Evolutionary conservation across 2,888 invertebrate species (phyloP).

Genomic region (Polymixis lichenea): DNA sequence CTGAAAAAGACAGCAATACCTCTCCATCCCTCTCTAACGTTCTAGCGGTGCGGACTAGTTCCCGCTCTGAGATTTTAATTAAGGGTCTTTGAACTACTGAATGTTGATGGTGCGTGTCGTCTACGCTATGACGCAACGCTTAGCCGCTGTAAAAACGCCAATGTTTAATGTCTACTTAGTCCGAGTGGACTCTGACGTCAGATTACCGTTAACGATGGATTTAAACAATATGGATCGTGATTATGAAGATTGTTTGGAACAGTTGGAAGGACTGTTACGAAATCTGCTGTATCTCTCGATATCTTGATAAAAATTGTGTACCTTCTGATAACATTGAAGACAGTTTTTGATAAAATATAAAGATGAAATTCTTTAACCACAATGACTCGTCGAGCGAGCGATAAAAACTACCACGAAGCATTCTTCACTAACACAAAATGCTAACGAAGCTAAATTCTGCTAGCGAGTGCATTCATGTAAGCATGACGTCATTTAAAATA

Average conservation of each 20-base stretch:
- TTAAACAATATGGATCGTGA: constrained; percentile 14
- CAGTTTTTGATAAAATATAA: background rate
- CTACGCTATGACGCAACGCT: constrained; percentile 65
- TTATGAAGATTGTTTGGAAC: constrained; percentile 2
- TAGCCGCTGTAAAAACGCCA: constrained; percentile 57
- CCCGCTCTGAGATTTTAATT: constrained; percentile 74
- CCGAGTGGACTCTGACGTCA: constrained; percentile 50
- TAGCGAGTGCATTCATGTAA: constrained; percentile 26
- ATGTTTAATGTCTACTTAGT: constrained; percentile 44
- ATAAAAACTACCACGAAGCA: constrained; percentile 2
- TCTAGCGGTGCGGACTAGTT: constrained; percentile 70
- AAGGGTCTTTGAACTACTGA: constrained; percentile 80
- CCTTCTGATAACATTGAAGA: background rate
- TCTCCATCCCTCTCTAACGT: constrained; percentile 58
- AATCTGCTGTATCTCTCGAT: constrained; percentile 6
- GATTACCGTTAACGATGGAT: constrained; percentile 33
- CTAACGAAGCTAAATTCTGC: constrained; percentile 21
- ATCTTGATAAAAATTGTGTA: background rate
- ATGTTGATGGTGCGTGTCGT: constrained; percentile 71
- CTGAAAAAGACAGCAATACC: constrained; percentile 53
- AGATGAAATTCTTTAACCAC: background rate
- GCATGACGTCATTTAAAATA: constrained; percentile 38
- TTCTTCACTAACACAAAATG: constrained; percentile 17
- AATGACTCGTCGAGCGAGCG: background rate
- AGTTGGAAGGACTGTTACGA: constrained; percentile 7